Conservation (phyloP, 2,888 invertebrate genomes). For the Cantharis lateralis region DNA sequence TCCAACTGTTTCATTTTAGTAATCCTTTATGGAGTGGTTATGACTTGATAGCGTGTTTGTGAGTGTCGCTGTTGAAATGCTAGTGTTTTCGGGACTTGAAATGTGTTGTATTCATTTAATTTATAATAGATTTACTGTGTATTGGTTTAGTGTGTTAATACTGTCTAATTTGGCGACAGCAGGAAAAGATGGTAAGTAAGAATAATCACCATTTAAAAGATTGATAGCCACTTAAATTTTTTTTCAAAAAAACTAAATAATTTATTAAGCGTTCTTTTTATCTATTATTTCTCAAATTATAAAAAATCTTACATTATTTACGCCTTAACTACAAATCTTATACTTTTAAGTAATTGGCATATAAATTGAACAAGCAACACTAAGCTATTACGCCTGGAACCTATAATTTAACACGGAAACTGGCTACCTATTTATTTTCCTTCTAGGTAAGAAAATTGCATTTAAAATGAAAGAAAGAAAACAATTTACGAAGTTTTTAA, state of each 20-base stretch:
- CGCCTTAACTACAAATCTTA: neutral
- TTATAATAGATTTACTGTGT: slow-evolving; percentile 14
- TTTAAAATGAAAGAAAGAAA: neutral
- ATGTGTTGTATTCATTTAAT: slow-evolving; percentile 10
- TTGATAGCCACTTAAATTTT: neutral
- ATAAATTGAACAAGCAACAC: neutral
- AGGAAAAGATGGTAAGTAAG: slow-evolving; percentile 43
- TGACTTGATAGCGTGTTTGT: slow-evolving; percentile 23
- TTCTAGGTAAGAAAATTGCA: neutral
- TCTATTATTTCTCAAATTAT: neutral
- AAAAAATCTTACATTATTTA: neutral
- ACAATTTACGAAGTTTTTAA: neutral
- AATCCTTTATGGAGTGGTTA: slow-evolving; percentile 15
- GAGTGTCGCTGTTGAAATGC: slow-evolving; percentile 16
- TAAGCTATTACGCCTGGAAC: neutral
- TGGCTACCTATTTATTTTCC: neutral
- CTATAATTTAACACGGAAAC: neutral
- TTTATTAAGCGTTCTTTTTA: neutral
- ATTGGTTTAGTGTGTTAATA: slow-evolving; percentile 32
- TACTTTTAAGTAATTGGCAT: neutral
- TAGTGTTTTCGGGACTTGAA: slow-evolving; percentile 11
- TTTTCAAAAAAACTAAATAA: neutral
- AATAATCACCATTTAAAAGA: neutral
- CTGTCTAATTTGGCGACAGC: slow-evolving; percentile 36
- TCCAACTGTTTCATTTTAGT: slow-evolving; percentile 12